Evolutionary conservation across 2,888 invertebrate species (phyloP).

Genomic region (Spisula solida): DNA sequence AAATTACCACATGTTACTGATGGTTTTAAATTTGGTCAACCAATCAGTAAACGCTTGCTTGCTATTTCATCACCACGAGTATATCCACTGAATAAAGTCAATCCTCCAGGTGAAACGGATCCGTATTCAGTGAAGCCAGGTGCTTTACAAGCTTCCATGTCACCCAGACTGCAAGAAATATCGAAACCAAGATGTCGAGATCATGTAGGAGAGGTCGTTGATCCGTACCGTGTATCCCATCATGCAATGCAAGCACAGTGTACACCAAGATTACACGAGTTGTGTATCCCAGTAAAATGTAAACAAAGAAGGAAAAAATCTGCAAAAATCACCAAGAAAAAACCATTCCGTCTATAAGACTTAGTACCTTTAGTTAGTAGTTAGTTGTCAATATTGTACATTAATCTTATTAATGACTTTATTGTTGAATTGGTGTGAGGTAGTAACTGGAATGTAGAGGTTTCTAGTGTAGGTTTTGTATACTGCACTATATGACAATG

Average conservation of each 20-base stretch:
- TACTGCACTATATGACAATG: no score
- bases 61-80: conserved; percentile 43
- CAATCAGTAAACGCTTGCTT: conserved; percentile 28
- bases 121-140: conserved; percentile 50
- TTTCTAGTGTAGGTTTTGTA: no score
- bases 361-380: no score
- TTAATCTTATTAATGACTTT: no score
- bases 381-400: no score
- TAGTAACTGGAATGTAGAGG: no score
- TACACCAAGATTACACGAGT: conserved; percentile 47
- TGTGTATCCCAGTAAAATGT: conserved; percentile 44
- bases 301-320: conserved; percentile 18
- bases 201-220: conserved; percentile 26
- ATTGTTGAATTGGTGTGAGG: no score
- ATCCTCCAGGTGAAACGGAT: conserved; percentile 26
- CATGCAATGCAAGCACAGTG: conserved; percentile 53
- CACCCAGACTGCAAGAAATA: conserved; percentile 45
- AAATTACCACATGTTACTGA: conserved; percentile 24
- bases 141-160: conserved; percentile 48
- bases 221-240: conserved; percentile 46
- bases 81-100: not conserved
- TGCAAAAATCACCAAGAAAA: conserved; percentile 20
- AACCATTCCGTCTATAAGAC: conserved; percentile 30
- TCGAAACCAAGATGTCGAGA: conserved; percentile 46
- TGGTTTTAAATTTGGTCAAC: conserved; percentile 19